Evolutionary conservation across 2,797 vertebrate genomes (phyloP), one percentile per base, ranked within the genome.

Genomic region (Nothura maculosa): DNA sequence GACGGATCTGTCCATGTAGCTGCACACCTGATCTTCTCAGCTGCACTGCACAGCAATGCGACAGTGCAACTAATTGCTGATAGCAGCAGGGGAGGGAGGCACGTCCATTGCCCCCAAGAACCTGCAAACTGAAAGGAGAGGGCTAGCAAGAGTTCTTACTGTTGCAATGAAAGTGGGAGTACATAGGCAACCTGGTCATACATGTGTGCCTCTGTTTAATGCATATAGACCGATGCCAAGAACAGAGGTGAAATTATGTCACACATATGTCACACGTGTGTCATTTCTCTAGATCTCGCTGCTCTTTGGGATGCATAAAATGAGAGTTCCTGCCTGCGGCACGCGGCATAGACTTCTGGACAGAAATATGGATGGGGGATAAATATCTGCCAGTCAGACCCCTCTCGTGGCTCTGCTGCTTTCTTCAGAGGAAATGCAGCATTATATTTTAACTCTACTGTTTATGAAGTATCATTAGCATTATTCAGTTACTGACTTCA

Each of bases 381-480:
- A 88, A 91, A 93, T 93, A 68, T 94, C 86, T 95, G 93, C 82
- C 61, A 87, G 92, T 80, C 76, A 90, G 91, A 63, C 54, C 89
- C 43, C 75, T 61, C 83, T 66, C 74, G 36, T 89, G 77, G 67
- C 84, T 83, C 89, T 90, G 68, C 74, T 36, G 93, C 86, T 60
- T 84, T 83, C 92, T 94, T 50, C 70, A 74, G 78, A 94, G 76
- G 76, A 95, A 95, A 90, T 48, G 67, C 88, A 78, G 93, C 88
- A 24, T 96, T 97, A 81, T 94, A 54, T 83, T 68, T 87, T 81
- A 90, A 52, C 85, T 85, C 58, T 50, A 76, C 82, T 96, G 89
- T 92, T 96, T 96, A 91, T 92, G 81, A 93, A 95, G 88, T 95
- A 97, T 97, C 92, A 94, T 95, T 97, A 94, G 76, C 95, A 96